A percentile compares a stretch with the other conserved stretches of the same genome.
phyloP scores from a whole-genome alignment of 1,140 invertebrate genomes.

The Brachystomella parvula region DNA sequence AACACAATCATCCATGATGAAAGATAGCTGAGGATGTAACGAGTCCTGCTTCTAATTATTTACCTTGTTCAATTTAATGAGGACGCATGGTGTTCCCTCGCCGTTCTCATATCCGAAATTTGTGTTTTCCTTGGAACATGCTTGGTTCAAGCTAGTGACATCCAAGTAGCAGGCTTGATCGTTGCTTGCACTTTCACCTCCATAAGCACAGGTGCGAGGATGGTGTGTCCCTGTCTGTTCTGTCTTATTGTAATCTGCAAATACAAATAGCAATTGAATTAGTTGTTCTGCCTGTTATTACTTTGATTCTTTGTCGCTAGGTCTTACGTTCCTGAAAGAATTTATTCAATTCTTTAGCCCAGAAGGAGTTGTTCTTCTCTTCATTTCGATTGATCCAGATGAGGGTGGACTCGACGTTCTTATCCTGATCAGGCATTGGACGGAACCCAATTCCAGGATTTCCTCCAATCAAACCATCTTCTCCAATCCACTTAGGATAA shows the following conservation, averaged over 20 bases:
- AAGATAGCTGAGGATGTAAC: too few relatives aligned
- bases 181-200: background rate
- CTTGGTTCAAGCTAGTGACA: background rate
- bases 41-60: too few relatives aligned
- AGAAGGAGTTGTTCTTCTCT: slow-evolving; percentile 66
- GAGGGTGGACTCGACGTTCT: slow-evolving; percentile 84
- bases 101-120: background rate
- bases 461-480: slow-evolving; percentile 72
- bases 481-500: slow-evolving; percentile 76
- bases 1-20: too few relatives aligned
- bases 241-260: slow-evolving; percentile 1
- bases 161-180: background rate
- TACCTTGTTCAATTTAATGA: slow-evolving; percentile 78
- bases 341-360: slow-evolving; percentile 62
- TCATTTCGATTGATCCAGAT: slow-evolving; percentile 82
- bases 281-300: too few relatives aligned
- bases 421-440: slow-evolving; percentile 71
- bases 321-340: slow-evolving; percentile 49
- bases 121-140: background rate
- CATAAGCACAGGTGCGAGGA: background rate
- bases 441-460: slow-evolving; percentile 91
- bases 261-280: background rate
- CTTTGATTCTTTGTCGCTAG: too few relatives aligned
- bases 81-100: slow-evolving; percentile 59
- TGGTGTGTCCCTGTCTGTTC: background rate